A percentile compares a stretch with the other conserved stretches of the same genome.
Evolutionary conservation across 2,888 invertebrate species (phyloP).

Genomic region (Drosophila kokeensis): DNA sequence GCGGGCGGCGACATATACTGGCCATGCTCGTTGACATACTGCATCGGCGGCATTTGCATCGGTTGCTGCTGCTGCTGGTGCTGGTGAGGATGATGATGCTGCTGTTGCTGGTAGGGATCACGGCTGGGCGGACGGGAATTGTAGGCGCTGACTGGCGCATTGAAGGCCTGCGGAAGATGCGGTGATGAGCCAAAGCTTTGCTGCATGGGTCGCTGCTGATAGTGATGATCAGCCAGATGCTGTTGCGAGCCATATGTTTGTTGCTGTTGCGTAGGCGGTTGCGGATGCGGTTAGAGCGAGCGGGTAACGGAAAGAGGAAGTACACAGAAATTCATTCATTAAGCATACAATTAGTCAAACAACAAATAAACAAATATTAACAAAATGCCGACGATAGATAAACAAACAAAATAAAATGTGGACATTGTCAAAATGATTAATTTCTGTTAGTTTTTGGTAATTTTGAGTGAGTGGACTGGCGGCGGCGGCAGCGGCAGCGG

Average conservation of each 20-base stretch:
- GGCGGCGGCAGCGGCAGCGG: not conserved
- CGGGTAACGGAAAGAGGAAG: not conserved
- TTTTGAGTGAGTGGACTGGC: constrained; percentile 26
- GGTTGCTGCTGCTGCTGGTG: constrained; percentile 65
- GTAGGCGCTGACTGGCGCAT: constrained; percentile 80
- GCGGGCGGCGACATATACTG: constrained; percentile 83
- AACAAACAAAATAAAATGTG: constrained; percentile 1
- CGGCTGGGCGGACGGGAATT: constrained; percentile 84
- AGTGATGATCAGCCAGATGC: constrained; percentile 85
- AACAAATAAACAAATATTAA: constrained; percentile 9
- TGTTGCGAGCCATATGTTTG: constrained; percentile 87
- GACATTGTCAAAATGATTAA: constrained; percentile 1
- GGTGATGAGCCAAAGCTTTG: constrained; percentile 85
- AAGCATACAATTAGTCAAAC: constrained; percentile 28
- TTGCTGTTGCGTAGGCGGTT: constrained; percentile 49
- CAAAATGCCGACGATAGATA: not conserved
- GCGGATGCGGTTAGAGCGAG: constrained; percentile 52
- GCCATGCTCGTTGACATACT: constrained; percentile 85
- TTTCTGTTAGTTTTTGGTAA: constrained; percentile 17
- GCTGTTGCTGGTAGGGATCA: constrained; percentile 83
- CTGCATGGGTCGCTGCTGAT: constrained; percentile 82
- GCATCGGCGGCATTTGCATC: constrained; percentile 77
- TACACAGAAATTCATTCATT: constrained; percentile 20
- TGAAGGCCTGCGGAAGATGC: constrained; percentile 84
- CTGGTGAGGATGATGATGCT: constrained; percentile 64